A percentile compares a stretch with the other conserved stretches of the same genome.
Conservation (phyloP, 1,140 invertebrate genomes). For the Laodelphax striatellus region DNA sequence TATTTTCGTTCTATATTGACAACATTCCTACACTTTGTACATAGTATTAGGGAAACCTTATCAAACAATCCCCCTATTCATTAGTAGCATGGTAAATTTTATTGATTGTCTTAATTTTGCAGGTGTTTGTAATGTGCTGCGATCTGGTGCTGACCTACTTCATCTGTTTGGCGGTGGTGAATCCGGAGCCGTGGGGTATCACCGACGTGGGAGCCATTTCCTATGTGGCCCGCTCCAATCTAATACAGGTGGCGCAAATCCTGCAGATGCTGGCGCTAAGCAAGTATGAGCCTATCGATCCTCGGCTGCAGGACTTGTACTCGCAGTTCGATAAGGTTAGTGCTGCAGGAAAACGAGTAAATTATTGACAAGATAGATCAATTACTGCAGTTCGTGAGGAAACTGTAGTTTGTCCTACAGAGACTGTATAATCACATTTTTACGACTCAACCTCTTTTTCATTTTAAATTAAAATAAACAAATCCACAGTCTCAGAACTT, state of each 20-base stretch:
- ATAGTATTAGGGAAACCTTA: too few relatives aligned
- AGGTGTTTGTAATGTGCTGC: slow-evolving; percentile 68
- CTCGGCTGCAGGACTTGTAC: slow-evolving; percentile 60
- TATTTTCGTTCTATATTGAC: too few relatives aligned
- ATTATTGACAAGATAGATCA: too few relatives aligned
- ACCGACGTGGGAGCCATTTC: slow-evolving; percentile 81
- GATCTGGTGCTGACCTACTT: slow-evolving; percentile 90
- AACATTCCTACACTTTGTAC: too few relatives aligned
- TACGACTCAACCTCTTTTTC: too few relatives aligned
- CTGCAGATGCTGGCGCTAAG: slow-evolving; percentile 80
- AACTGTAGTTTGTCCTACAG: too few relatives aligned
- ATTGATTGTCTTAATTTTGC: slow-evolving; percentile 31
- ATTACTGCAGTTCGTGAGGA: too few relatives aligned
- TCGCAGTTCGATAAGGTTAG: slow-evolving; percentile 55
- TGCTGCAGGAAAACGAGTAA: too few relatives aligned
- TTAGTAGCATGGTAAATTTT: background rate
- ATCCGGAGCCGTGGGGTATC: slow-evolving; percentile 93
- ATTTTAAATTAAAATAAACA: too few relatives aligned
- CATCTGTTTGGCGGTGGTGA: slow-evolving; percentile 91
- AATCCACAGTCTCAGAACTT: too few relatives aligned
- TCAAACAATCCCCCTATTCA: too few relatives aligned
- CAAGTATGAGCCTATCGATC: slow-evolving; percentile 66
- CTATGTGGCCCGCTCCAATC: slow-evolving; percentile 79
- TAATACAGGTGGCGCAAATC: slow-evolving; percentile 83
- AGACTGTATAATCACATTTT: too few relatives aligned